Evolutionary conservation across 2,113 vertebrate genomes (phyloP), one percentile per base, ranked within the genome.

Genomic region (Nematolebias whitei): DNA sequence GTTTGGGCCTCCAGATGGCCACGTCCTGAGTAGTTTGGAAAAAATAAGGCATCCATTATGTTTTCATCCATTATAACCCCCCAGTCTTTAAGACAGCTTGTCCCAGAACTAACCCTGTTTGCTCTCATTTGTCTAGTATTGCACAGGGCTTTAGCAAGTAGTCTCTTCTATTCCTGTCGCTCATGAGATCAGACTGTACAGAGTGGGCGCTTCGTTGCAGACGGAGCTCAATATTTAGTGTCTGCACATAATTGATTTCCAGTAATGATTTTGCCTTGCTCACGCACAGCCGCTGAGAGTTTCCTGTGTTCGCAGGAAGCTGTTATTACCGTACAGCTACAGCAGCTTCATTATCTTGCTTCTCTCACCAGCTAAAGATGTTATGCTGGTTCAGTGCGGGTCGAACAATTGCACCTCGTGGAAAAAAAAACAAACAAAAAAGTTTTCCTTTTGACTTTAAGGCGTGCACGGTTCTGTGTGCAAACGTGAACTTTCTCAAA

Each of bases 241-340:
- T 87, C 79, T 87, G 76, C 51, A 47, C 68, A 52, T 60, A 47
- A 89, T 88, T 83, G 89, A 89, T 89, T 80, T 53, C 10, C 74
- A 62, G 43, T 80, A 74, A 74, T 66, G 63, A 63, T 72, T 76
- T 78, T 76, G 55, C 78, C 53, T 47, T 48, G 58, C 65, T 63
- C 72, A 78, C 75, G n/a, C 44, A 49, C 59, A 74, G 68, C 14
- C 38, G 55, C 13, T 40, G 12, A 52, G 32, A 16, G 64, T 53
- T 79, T 82, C 76, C 71, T 76, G 66, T 0, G 12, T 45, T 79
- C 41, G 61, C 48, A 73, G 82, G 77, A 83, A 82, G 63, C 67
- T 57, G 47, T 56, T 74, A 51, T 77, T 71, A 75, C 63, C 63
- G 62, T 50, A 70, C 44, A 41, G 56, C 5, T 29, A 45, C 29